Percentiles rank a stretch among this genome's conserved stretches.
Evolutionary conservation across 2,797 vertebrate species (phyloP).

Genomic region (Hybognathus amarus): DNA sequence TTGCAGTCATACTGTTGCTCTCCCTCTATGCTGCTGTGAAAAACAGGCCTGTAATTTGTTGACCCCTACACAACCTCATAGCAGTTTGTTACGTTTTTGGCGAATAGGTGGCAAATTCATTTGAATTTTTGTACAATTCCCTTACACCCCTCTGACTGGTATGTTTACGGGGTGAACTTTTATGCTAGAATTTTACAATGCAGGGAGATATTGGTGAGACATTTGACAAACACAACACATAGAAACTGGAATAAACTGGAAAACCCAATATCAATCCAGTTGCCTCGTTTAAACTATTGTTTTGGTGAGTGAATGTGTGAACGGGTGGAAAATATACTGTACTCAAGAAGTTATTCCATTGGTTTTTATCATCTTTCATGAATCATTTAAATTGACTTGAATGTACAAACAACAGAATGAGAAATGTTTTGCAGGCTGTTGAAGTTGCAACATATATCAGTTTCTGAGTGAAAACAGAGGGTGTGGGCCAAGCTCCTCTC

Average conservation of each 20-base stretch:
- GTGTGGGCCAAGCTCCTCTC: slow-evolving; percentile 43
- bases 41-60: too few relatives aligned
- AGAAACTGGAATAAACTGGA: neutral
- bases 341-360: neutral
- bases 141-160: too few relatives aligned
- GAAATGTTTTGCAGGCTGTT: slow-evolving; percentile 1
- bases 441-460: neutral
- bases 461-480: slow-evolving; percentile 34
- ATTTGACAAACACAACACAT: neutral
- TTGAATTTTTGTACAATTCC: neutral
- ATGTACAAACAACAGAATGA: neutral
- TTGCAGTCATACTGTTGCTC: too few relatives aligned
- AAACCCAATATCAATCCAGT: neutral
- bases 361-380: neutral
- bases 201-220: neutral
- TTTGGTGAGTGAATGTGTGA: neutral
- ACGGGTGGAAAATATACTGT: neutral
- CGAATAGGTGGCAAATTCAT: neutral
- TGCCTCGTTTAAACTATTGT: neutral
- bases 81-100: too few relatives aligned
- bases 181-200: too few relatives aligned
- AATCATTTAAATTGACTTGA: neutral
- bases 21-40: too few relatives aligned
- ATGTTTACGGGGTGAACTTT: neutral
- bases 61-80: too few relatives aligned